Evolutionary conservation across 1,140 invertebrate genomes (phyloP), one percentile per base, ranked within the genome.

Genomic region (Drosophila kikkawai): DNA sequence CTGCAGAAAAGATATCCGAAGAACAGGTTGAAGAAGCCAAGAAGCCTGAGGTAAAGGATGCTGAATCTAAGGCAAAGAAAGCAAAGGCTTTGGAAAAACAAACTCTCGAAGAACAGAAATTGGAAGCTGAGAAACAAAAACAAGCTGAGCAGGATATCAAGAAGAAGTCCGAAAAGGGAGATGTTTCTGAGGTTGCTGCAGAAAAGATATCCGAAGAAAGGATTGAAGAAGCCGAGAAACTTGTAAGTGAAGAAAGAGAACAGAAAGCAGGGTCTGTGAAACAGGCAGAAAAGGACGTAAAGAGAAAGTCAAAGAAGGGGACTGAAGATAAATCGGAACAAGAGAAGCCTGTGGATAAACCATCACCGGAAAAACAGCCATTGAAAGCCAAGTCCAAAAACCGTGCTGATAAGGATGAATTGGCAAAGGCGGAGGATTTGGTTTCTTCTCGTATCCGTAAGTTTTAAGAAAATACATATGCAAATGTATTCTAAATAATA

Each of bases 201-300:
- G 64, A 61, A n/a, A 47, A 63, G 13, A 32, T 47, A 17, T 37
- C 64, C 13, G 32, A 60, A 12, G 57, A 60, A 15, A 58, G 17
- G 39, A 7, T 2, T 11, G 15, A 45, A 17, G 63, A 45, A 29
- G 17, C 7, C 13, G n/a, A 45, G 26, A 65, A 56, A 13, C 15
- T 6, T 2, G 7, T n/a, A 36, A 47, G 53, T 0, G 36, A 64
- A 8, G 36, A 55, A n/a, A 4, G 15, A 22, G 19, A 55, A 12
- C 36, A 32, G 61, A 55, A 61, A 1, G 22, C 47, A 3, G 19
- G 1, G 36, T 36, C 36, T 36, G 9, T 12, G 4, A 73, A 86
- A 47, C 47, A 53, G 12, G 1, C 32, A 8, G 51, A 53, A 7
- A 37, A 19, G 32, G 17, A 36, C 15, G 17, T 19, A 0, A 53